A percentile compares a stretch with the other conserved stretches of the same genome.
These are phyloP conservation scores for Mormyrus hasselquistii DNA, from an alignment of 2,797 vertebrate genomes.

Conservation along the genomic window DNA sequence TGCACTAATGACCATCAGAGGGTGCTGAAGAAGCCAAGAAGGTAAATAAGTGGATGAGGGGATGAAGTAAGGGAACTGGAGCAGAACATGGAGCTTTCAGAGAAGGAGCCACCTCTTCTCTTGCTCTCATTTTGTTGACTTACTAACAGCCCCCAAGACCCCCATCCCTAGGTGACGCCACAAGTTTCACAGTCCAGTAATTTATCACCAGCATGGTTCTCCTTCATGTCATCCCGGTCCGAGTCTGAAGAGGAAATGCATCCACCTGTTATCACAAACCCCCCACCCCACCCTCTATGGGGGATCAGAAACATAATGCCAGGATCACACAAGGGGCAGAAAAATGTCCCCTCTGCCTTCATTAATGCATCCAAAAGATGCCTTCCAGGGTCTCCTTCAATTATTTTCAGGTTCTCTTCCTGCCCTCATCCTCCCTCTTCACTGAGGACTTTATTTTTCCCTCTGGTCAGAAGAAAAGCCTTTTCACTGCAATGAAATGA, in stretches of 20 bases:
- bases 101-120: background rate
- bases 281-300: background rate
- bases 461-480: slow-evolving; percentile 3
- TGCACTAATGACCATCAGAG: background rate
- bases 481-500: slow-evolving; percentile 15
- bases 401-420: slow-evolving; percentile 13
- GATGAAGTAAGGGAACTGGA: background rate
- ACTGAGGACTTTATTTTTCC: slow-evolving; percentile 4
- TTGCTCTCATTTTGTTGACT: background rate
- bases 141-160: background rate
- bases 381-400: slow-evolving; percentile 7
- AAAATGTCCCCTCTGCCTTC: background rate
- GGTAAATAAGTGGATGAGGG: background rate
- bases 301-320: slow-evolving; percentile 8
- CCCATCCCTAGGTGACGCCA: background rate
- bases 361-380: slow-evolving; percentile 12
- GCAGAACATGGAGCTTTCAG: background rate
- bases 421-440: slow-evolving; percentile 9
- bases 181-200: background rate
- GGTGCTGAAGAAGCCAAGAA: background rate
- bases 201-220: slow-evolving; percentile 1
- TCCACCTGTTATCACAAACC: slow-evolving; percentile 17
- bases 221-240: background rate
- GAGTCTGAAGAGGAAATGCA: background rate
- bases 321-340: background rate